Percentiles rank a stretch among this genome's conserved stretches.
These are phyloP conservation scores for Chroicocephalus ridibundus DNA, from an alignment of 2,113 vertebrate species.

Conservation along the genomic window DNA sequence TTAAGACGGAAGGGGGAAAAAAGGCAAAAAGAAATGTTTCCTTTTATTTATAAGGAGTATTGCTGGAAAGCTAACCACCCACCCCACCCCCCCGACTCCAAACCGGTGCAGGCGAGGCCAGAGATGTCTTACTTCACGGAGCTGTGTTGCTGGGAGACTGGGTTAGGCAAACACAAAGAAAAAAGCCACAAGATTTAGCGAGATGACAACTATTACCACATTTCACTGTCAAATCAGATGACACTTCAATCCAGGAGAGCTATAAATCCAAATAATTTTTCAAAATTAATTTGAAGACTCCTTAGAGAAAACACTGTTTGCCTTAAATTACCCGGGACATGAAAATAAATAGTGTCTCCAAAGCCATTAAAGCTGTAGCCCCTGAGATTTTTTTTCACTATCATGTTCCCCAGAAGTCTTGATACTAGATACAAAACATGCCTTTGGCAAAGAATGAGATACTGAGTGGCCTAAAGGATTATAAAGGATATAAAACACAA, in stretches of 20 bases:
- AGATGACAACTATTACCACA: not conserved
- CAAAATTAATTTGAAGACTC: not conserved
- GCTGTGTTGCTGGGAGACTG: slow-evolving; percentile 20
- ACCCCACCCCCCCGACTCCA: not conserved
- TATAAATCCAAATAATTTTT: slow-evolving; percentile 18
- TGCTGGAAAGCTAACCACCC: not conserved
- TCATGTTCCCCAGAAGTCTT: not conserved
- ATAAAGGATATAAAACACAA: not conserved
- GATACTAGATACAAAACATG: not conserved
- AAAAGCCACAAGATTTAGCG: slow-evolving; percentile 21
- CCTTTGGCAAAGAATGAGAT: not conserved
- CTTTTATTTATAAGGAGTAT: not conserved
- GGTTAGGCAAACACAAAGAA: slow-evolving; percentile 32
- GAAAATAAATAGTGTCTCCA: not conserved
- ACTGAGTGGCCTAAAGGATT: not conserved
- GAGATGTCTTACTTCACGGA: not conserved
- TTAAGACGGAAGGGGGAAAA: not conserved
- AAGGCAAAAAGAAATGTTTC: not conserved
- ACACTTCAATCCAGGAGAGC: not conserved
- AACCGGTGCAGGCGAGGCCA: not conserved
- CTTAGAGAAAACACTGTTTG: not conserved
- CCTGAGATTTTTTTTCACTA: not conserved
- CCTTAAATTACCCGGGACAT: not conserved
- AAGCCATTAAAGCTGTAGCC: not conserved
- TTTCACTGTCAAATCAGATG: slow-evolving; percentile 35